These are phyloP conservation scores for Xenopus petersii DNA, from an alignment of 2,797 vertebrate species.

Conservation along the genomic window DNA sequence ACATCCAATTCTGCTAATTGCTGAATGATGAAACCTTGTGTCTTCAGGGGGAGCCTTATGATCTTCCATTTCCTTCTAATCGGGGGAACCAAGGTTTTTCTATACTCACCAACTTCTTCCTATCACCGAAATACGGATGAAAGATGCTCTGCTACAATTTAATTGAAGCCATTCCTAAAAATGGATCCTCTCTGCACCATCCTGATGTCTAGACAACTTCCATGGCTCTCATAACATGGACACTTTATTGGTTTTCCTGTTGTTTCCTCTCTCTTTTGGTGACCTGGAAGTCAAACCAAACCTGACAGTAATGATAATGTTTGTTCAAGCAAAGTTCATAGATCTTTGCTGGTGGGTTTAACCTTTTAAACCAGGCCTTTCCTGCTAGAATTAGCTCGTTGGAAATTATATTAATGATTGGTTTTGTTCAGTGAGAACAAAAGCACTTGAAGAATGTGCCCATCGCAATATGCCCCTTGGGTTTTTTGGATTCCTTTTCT, in stretches of 20 bases:
- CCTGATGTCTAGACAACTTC: conserved; percentile 28
- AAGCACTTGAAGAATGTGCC: no score
- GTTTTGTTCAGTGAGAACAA: no score
- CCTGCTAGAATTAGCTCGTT: no score
- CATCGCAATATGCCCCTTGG: no score
- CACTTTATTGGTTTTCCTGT: not conserved
- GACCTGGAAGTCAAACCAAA: conserved; percentile 5
- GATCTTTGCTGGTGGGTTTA: not conserved
- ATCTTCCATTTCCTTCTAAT: not conserved
- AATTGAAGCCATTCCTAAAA: conserved; percentile 5
- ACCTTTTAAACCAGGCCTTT: no score
- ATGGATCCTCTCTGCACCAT: conserved; percentile 8
- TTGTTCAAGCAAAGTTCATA: not conserved
- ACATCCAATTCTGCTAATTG: conserved; percentile 1
- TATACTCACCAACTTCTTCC: conserved; percentile 1
- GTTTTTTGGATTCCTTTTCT: no score
- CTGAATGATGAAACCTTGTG: not conserved
- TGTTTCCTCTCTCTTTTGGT: not conserved
- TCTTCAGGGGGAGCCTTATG: not conserved
- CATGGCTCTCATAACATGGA: not conserved
- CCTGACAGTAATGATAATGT: conserved; percentile 1
- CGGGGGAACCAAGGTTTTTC: not conserved
- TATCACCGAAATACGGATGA: conserved; percentile 14
- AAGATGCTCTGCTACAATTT: not conserved
- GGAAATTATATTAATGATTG: no score